Percentiles rank a stretch among this genome's conserved stretches.
Evolutionary conservation across 2,888 invertebrate genomes (phyloP).

Genomic region (Bombylius discolor): DNA sequence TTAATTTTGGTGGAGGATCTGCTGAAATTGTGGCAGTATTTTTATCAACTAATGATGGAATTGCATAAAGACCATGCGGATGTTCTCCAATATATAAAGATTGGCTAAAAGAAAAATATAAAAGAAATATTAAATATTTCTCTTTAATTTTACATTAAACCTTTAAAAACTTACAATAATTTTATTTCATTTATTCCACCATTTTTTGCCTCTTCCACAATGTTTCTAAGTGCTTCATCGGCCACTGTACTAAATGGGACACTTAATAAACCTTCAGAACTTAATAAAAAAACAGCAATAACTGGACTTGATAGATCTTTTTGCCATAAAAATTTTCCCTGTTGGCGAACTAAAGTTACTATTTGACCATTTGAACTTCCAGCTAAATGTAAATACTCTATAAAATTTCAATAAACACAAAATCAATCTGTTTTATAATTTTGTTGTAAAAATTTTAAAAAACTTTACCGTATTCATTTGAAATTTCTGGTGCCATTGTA

Average conservation of each 20-base stretch:
- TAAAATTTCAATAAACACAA: neutral
- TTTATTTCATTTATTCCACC: constrained; percentile 50
- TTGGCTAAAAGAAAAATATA: constrained; percentile 46
- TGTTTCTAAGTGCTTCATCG: constrained; percentile 66
- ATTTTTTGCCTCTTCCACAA: constrained; percentile 46
- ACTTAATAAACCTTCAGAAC: constrained; percentile 62
- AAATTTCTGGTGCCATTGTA: constrained; percentile 62
- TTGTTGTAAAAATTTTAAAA: neutral
- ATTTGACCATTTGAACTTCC: constrained; percentile 80
- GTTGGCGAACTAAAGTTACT: constrained; percentile 68
- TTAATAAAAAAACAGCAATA: constrained; percentile 72
- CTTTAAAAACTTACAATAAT: constrained; percentile 40
- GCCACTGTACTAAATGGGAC: constrained; percentile 84
- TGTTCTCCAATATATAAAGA: constrained; percentile 88
- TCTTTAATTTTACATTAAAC: too few species aligned
- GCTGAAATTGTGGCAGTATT: constrained; percentile 70
- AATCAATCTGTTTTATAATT: too few species aligned
- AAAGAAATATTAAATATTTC: neutral
- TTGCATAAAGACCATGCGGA: constrained; percentile 72
- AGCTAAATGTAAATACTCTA: constrained; percentile 78
- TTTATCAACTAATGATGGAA: constrained; percentile 86
- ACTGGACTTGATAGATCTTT: constrained; percentile 78
- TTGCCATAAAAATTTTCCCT: constrained; percentile 76
- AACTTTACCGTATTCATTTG: constrained; percentile 63
- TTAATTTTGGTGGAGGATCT: constrained; percentile 54